A percentile compares a stretch with the other conserved stretches of the same genome.
phyloP scores from a whole-genome alignment of 2,797 vertebrate species.

The Sitta carolinensis region DNA sequence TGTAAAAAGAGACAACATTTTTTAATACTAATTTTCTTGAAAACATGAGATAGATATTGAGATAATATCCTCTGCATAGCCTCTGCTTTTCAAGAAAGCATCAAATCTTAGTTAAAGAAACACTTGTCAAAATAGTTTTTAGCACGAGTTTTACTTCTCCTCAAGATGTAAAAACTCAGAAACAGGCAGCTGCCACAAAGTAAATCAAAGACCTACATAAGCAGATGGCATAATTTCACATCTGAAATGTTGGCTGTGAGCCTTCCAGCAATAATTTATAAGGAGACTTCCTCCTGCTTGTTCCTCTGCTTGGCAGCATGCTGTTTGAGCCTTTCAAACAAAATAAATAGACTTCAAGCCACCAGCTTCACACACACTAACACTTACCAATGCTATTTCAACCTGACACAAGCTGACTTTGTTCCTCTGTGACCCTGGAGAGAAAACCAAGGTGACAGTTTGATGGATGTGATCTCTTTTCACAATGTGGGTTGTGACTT shows the following conservation, averaged over 20 bases:
- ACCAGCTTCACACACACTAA: conserved; percentile 69
- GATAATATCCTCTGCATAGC: not conserved
- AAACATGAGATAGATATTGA: not conserved
- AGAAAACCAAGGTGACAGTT: conserved; percentile 73
- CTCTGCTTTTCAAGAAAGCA: not conserved
- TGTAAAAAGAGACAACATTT: not conserved
- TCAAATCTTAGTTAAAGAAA: not conserved
- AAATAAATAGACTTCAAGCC: conserved; percentile 74
- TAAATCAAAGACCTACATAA: conserved; percentile 59
- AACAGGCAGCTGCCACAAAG: conserved; percentile 38
- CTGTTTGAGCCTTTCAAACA: conserved; percentile 74
- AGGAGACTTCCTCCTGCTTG: conserved; percentile 58
- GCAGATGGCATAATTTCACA: conserved; percentile 71
- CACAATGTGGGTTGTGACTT: conserved; percentile 76
- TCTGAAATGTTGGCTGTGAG: conserved; percentile 56
- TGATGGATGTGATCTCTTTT: conserved; percentile 77
- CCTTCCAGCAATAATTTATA: conserved; percentile 72
- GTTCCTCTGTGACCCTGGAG: conserved; percentile 70
- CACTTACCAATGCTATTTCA: conserved; percentile 72
- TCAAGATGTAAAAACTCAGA: conserved; percentile 14
- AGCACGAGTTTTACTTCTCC: conserved; percentile 65
- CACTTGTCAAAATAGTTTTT: not conserved
- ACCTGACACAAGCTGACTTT: conserved; percentile 71
- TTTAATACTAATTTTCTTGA: not conserved
- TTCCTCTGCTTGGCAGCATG: conserved; percentile 64